Base-by-base conservation (phyloP, 2,113 vertebrate genomes). In the Paedocypris sp. region DNA sequence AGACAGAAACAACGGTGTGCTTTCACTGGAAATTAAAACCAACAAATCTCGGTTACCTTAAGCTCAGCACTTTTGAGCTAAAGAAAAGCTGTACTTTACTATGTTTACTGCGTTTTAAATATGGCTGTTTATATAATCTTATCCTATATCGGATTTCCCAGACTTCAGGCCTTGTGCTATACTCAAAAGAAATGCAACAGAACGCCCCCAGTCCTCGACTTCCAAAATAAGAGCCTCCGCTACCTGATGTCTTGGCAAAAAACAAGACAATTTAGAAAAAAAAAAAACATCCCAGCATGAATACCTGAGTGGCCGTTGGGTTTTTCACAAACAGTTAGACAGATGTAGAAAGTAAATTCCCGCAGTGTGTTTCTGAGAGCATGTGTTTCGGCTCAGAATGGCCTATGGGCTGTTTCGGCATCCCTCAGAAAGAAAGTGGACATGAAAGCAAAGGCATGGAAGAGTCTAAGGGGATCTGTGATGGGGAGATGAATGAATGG, bases 381-480 rank as follows among this genome's bases (percentile, higher is more conserved):
- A 62, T 66, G 58, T 66, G 68, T 66, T 62, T 66, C 22, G 57
- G 50, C 54, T 61, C 57, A 62, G 45, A 32, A 13, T 23, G 15
- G 9, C 22, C 19, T 7, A 15, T 51, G 46, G 18, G 18, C 43
- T 11, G 26, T 47, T 53, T 62, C 28, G 3, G 23, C 50, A 13
- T 4, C 33, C 33, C 25, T 35, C 26, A 19, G 38, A 12, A 29
- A 41, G 16, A 42, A 62, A 38, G 9, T 23, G 20, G 46, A 56
- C 58, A 72, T 71, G 62, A 79, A 77, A 52, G 66, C 26, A 4
- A 1, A 11, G 20, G 31, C 28, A 10, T 39, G 22, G 54, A 22
- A 20, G 29, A 60, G 43, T 51, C 23, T 68, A 66, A 70, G 62
- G 46, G 58, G 63, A 77, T 66, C 59, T 52, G 36, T 57, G 58